A percentile compares a stretch with the other conserved stretches of the same genome.
Evolutionary conservation across 2,113 vertebrate species (phyloP).

Genomic region (Prionailurus bengalensis): DNA sequence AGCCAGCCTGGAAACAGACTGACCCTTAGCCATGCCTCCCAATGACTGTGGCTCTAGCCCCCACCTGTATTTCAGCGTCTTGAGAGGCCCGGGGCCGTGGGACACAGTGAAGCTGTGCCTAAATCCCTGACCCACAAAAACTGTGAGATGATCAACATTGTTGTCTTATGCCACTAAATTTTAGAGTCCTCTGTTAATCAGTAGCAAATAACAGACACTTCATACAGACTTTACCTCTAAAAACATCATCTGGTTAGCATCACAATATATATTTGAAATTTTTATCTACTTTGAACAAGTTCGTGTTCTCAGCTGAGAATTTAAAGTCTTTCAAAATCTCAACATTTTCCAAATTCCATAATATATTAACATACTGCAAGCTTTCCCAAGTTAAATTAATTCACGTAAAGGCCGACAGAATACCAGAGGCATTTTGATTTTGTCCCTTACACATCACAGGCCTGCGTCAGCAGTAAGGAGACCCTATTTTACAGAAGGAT

Average conservation of each 20-base stretch:
- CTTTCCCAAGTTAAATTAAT: not conserved
- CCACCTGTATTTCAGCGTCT: not conserved
- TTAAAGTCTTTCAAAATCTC: not conserved
- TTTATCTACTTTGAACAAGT: not conserved
- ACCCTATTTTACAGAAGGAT: not conserved
- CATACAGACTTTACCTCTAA: not conserved
- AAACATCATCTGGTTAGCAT: not conserved
- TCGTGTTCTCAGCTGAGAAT: not conserved
- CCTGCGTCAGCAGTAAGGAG: not conserved
- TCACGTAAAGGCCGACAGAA: not conserved
- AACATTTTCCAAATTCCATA: not conserved
- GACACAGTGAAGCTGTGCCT: not conserved
- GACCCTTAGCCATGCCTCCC: not conserved
- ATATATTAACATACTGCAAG: not conserved
- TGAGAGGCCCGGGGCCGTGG: not conserved
- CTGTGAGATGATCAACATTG: not conserved
- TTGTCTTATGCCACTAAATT: not conserved
- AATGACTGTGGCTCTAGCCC: not conserved
- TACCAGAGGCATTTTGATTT: not conserved
- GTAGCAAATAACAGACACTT: not conserved
- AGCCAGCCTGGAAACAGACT: not conserved
- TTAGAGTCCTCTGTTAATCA: not conserved
- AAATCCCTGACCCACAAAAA: constrained; percentile 6
- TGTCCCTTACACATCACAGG: not conserved
- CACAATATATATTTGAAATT: not conserved